These are phyloP conservation scores for Chromoteleia sp. DNA, from an alignment of 2,888 invertebrate genomes.

Conservation along the genomic window DNA sequence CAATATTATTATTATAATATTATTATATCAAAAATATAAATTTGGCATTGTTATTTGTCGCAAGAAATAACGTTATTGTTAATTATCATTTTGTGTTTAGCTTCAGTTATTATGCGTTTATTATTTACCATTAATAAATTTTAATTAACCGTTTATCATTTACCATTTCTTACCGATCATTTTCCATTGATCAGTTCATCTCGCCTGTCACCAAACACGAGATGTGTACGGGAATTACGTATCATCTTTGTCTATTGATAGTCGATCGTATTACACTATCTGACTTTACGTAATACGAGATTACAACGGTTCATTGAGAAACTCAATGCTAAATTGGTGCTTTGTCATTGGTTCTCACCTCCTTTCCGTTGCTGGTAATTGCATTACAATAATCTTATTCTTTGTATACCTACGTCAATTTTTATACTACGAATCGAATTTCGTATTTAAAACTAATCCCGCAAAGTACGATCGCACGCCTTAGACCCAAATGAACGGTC, in stretches of 20 bases:
- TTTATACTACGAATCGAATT: constrained; percentile 13
- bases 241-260: constrained; percentile 33
- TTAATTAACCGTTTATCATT: no score
- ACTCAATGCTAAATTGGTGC: constrained; percentile 25
- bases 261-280: constrained; percentile 32
- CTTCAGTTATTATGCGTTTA: no score
- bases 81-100: no score
- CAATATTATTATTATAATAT: no score
- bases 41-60: no score
- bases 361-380: constrained; percentile 20
- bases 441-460: constrained; percentile 19
- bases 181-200: neutral
- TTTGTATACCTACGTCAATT: constrained; percentile 14
- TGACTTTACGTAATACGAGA: constrained; percentile 52
- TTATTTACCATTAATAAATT: no score
- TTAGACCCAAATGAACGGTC: constrained; percentile 37
- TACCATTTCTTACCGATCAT: neutral
- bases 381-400: constrained; percentile 33
- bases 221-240: constrained; percentile 5
- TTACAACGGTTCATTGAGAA: constrained; percentile 46
- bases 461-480: constrained; percentile 21
- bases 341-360: neutral
- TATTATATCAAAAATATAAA: no score
- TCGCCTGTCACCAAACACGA: neutral
- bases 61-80: no score